These are phyloP conservation scores for Dromiciops gliroides DNA, from an alignment of 2,113 vertebrate genomes.

Conservation along the genomic window DNA sequence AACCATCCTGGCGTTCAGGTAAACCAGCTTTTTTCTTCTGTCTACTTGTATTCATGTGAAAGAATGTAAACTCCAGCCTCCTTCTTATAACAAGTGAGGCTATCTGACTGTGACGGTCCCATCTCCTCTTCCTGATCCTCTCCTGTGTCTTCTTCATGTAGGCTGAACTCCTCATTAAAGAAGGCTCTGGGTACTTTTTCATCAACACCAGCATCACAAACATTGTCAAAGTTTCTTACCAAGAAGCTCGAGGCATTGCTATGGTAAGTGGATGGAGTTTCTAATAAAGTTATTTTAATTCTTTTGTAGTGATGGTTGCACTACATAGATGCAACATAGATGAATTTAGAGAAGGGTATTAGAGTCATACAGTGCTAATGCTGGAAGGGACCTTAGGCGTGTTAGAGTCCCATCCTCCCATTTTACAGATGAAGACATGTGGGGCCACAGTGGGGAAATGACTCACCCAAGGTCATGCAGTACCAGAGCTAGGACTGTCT, in stretches of 20 bases:
- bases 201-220: slow-evolving; percentile 89
- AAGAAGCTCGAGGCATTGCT: slow-evolving; percentile 85
- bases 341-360: background rate
- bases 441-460: background rate
- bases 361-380: background rate
- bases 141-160: slow-evolving; percentile 71
- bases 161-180: slow-evolving; percentile 88
- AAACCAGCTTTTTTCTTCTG: background rate
- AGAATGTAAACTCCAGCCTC: background rate
- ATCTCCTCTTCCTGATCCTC: background rate
- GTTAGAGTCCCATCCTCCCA: background rate
- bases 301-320: background rate
- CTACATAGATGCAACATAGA: too few species aligned
- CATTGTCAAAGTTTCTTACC: slow-evolving; percentile 85
- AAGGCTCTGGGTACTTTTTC: slow-evolving; percentile 96
- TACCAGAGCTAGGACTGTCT: background rate
- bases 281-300: background rate
- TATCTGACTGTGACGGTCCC: background rate
- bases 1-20: slow-evolving; percentile 93
- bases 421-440: background rate
- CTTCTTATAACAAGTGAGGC: background rate
- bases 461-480: background rate
- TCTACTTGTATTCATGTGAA: background rate
- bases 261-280: slow-evolving; percentile 84
- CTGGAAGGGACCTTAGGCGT: background rate